Evolutionary conservation across 2,113 vertebrate species (phyloP).

Genomic region (Trochalopteron elliotii): DNA sequence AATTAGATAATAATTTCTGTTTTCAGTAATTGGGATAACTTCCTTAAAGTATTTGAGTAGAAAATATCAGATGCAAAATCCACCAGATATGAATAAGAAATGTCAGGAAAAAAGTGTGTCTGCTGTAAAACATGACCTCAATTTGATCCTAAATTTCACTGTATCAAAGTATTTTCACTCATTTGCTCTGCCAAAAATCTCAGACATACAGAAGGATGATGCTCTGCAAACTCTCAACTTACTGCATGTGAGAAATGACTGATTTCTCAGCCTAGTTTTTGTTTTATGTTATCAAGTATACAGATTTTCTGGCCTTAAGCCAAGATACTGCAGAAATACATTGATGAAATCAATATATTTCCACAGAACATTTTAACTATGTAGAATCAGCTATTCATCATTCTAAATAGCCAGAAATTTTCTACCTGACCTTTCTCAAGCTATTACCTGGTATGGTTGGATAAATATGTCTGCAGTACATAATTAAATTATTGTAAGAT

Average conservation of each 20-base stretch:
- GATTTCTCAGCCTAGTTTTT: not conserved
- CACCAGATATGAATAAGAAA: not conserved
- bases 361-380: not conserved
- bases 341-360: not conserved
- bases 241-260: not conserved
- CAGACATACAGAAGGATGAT: not conserved
- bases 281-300: not conserved
- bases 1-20: not conserved
- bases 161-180: not conserved
- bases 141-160: not conserved
- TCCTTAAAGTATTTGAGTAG: not conserved
- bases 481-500: not conserved
- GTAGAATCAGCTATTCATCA: not conserved
- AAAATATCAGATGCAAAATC: not conserved
- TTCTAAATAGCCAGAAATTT: not conserved
- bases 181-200: not conserved
- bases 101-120: not conserved
- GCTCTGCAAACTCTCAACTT: not conserved
- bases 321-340: not conserved
- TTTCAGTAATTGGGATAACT: not conserved
- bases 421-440: not conserved
- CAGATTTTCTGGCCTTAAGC: not conserved
- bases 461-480: not conserved
- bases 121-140: not conserved
- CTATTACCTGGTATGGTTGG: not conserved